Percentiles rank a stretch among this genome's conserved stretches.
These are phyloP conservation scores for Oncorhynchus keta DNA, from an alignment of 2,113 vertebrate species.

Conservation along the genomic window DNA sequence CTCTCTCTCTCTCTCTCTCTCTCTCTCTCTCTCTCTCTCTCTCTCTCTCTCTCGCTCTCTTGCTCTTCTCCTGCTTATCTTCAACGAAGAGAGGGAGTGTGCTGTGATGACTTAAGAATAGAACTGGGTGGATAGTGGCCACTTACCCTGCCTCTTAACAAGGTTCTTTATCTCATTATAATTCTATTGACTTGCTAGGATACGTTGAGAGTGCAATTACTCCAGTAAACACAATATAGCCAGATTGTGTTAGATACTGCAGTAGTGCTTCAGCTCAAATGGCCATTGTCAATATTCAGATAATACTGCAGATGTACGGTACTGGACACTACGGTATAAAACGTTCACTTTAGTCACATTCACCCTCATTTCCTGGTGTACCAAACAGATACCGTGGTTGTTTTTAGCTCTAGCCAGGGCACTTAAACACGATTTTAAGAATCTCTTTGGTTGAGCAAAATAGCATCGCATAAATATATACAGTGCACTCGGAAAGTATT, in stretches of 20 bases:
- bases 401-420: background rate
- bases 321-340: background rate
- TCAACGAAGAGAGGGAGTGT: conserved; percentile 1
- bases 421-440: background rate
- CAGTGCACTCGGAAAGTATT: too few relatives aligned
- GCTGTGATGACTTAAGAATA: conserved; percentile 32
- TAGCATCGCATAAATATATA: too few relatives aligned
- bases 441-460: too few relatives aligned
- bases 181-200: conserved; percentile 24
- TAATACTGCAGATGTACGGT: background rate
- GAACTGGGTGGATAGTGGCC: conserved; percentile 33
- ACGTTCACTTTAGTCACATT: background rate
- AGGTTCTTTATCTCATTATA: conserved; percentile 45
- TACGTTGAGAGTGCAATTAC: conserved; percentile 51
- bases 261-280: conserved; percentile 8
- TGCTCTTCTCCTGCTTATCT: background rate
- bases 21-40: too few relatives aligned
- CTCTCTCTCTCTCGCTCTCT: too few relatives aligned
- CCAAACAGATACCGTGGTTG: background rate
- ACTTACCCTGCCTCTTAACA: conserved; percentile 24
- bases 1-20: too few relatives aligned
- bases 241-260: conserved; percentile 11
- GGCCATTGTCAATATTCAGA: conserved; percentile 8
- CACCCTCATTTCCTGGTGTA: conserved; percentile 8
- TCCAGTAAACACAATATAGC: conserved; percentile 40